Percentiles rank a stretch among this genome's conserved stretches.
phyloP scores from a whole-genome alignment of 2,113 vertebrate genomes.

The Cygnus atratus region DNA sequence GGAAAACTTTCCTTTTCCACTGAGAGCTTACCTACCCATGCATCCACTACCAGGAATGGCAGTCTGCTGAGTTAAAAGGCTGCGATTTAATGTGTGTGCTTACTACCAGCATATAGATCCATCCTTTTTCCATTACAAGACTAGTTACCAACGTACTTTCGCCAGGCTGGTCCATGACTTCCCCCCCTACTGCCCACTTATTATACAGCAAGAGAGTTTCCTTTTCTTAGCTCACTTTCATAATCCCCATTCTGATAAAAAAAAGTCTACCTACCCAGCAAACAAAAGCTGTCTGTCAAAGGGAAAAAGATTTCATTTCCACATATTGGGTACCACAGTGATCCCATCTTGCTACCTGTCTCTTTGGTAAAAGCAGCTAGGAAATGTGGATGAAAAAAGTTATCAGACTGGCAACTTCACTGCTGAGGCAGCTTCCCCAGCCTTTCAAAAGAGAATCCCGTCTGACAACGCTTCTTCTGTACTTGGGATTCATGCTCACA shows the following conservation, averaged over 20 bases:
- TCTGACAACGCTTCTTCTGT: neutral
- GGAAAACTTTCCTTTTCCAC: constrained; percentile 17
- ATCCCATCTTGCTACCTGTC: neutral
- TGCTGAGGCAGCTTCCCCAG: neutral
- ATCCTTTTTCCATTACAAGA: neutral
- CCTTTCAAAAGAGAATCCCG: neutral
- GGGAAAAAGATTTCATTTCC: neutral
- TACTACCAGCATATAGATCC: neutral
- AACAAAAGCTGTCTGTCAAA: neutral
- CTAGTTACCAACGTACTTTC: neutral
- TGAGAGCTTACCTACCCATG: neutral
- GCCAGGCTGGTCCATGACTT: accelerated
- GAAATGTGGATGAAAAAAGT: neutral
- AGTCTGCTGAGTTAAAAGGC: neutral
- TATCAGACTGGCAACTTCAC: neutral
- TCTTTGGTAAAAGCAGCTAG: neutral
- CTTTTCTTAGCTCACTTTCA: neutral
- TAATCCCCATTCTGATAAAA: neutral
- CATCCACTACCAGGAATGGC: neutral
- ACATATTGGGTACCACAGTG: neutral
- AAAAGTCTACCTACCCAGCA: neutral
- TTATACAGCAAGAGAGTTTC: neutral
- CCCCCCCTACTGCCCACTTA: neutral
- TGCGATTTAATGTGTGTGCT: neutral
- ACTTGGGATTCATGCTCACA: neutral